phyloP scores from a whole-genome alignment of 1,140 invertebrate species.

The Melipona quadrifasciata region DNA sequence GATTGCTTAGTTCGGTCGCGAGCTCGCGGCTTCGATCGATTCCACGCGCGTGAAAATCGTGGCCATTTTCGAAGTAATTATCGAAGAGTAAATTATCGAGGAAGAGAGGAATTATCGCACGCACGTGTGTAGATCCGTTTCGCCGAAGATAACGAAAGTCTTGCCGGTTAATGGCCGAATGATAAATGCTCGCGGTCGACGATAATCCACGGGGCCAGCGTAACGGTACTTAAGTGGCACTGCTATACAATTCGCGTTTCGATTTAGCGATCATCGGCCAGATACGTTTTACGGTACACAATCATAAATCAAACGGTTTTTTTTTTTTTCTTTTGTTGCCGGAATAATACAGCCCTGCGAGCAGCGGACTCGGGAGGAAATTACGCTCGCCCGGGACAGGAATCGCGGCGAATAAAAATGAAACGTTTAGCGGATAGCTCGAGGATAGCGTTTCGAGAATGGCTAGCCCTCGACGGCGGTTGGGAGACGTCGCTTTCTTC shows the following conservation, averaged over 20 bases:
- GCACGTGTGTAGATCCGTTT: not conserved
- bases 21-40: not conserved
- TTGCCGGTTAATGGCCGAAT: conserved; percentile 41
- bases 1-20: not conserved
- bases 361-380: not conserved
- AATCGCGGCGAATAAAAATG: conserved; percentile 34
- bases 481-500: not conserved
- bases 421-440: conserved; percentile 18
- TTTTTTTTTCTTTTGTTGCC: conserved; percentile 4
- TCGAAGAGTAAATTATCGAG: not conserved
- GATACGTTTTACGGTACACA: conserved; percentile 26
- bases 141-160: conserved; percentile 37
- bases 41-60: not conserved
- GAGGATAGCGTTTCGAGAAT: not conserved
- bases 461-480: not conserved
- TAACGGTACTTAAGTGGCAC: conserved; percentile 60
- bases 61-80: not conserved
- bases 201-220: conserved; percentile 43
- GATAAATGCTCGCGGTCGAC: conserved; percentile 44
- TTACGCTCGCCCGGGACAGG: conserved; percentile 9
- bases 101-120: no score
- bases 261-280: conserved; percentile 38
- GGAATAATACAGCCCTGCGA: not conserved
- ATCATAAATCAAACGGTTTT: conserved; percentile 31
- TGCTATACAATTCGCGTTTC: conserved; percentile 37